These are phyloP conservation scores for Mus caroli DNA, from an alignment of 2,797 vertebrate species.

Conservation along the genomic window DNA sequence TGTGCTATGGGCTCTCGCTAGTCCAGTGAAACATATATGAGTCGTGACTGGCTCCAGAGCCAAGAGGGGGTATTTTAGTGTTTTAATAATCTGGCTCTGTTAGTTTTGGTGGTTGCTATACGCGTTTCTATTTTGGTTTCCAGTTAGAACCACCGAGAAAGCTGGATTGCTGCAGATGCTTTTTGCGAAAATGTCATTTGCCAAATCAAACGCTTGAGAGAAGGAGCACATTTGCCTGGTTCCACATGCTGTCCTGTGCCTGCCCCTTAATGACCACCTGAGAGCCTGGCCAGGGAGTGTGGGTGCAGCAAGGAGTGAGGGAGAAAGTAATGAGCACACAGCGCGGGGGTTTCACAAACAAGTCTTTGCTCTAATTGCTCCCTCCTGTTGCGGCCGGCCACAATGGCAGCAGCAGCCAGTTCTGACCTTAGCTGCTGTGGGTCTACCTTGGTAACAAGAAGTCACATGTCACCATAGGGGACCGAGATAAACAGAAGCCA, in stretches of 20 bases:
- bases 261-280: conserved; percentile 68
- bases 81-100: conserved; percentile 79
- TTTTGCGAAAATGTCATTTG: conserved; percentile 66
- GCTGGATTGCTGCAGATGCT: conserved; percentile 57
- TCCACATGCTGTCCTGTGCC: background rate
- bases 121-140: conserved; percentile 76
- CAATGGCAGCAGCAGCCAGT: background rate
- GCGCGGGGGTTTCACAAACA: conserved; percentile 65
- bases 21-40: conserved; percentile 67
- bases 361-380: conserved; percentile 62
- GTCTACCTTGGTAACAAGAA: background rate
- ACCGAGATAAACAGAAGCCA: background rate
- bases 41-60: conserved; percentile 63
- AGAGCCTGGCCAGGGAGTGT: conserved; percentile 55
- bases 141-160: conserved; percentile 50
- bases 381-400: background rate
- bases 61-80: conserved; percentile 75
- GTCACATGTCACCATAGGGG: background rate
- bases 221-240: conserved; percentile 28
- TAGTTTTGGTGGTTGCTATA: conserved; percentile 71
- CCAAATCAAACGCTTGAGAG: conserved; percentile 70
- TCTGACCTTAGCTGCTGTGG: conserved; percentile 51
- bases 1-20: conserved; percentile 59
- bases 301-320: conserved; percentile 23
- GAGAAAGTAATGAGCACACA: conserved; percentile 60